Evolutionary conservation across 2,888 invertebrate genomes (phyloP), one percentile per base, ranked within the genome.

Genomic region (Melieria omissa): DNA sequence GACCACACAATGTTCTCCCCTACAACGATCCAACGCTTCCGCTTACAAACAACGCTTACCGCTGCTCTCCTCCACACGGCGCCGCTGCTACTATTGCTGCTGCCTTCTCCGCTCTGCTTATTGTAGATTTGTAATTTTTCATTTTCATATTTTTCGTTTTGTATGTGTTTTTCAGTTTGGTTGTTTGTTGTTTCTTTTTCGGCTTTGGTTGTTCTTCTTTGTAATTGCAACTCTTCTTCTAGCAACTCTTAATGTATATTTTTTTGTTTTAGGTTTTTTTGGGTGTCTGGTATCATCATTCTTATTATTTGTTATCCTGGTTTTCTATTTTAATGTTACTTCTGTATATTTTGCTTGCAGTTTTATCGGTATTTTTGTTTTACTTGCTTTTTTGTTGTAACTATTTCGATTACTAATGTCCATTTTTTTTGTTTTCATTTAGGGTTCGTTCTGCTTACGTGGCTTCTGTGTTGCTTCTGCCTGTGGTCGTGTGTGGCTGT

Each of bases 221-320:
- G 58, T 70, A 64, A 63, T 64, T 70, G 64, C 58, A 72, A 69
- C 72, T 65, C 72, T 70, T 64, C 69, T 68, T 71, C 65, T 72
- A 72, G 73, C 73, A 73, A 73, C 73, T 73, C 70, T 73, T 73
- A 73, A 73, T 73, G 72, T 73, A 73, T 67, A 46, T 66, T 45
- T 44, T 12, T 52, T 47, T 57, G 8, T 55, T 63, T 41, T 62
- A 16, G 9, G 3, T 45, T 62, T 46, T 44, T 60, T 47, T 10
- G 12, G 52, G 14, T 61, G 61, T 54, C 52, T 52, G 52, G 29
- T 29, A 29, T 29, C 2, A 29, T 29, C 45, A 55, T 42, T 68
- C 46, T 65, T 65, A n/a, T 54, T 6, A 42, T 29, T 55, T 47
- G 14, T 42, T 65, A 65, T 61, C 46, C 54, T 65, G 42, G 55